Evolutionary conservation across 2,113 vertebrate species (phyloP), one percentile per base, ranked within the genome.

Genomic region (Tichodroma muraria): DNA sequence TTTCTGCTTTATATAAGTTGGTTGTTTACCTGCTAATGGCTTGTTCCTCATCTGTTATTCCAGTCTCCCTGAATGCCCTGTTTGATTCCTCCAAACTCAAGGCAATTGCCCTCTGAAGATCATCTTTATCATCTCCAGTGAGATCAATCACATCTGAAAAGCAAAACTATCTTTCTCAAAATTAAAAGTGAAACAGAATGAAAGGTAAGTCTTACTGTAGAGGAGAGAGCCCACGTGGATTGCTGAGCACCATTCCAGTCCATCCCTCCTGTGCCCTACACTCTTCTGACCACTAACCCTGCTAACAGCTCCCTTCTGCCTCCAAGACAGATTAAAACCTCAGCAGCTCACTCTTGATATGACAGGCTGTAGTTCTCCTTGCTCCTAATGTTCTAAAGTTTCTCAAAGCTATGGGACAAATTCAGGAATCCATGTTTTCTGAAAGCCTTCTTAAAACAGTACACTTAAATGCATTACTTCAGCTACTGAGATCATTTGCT

Each of bases 121-220:
- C 99, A 98, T 99, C 99, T 98, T 99, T 99, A 98, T 99, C 99
- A 94, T 99, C 99, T 79, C 99, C 99, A 83, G 99, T 99, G 97
- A 99, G 98, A 98, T 99, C 99, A 91, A 99, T 99, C 93, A 99
- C 99, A 97, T 99, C 99, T 99, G 98, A 97, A 98, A 97, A 93
- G 93, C 93, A 97, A 98, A 98, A 96, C 88, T 96, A 95, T 95
- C 94, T 97, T 96, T 96, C 95, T 98, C 97, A 98, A 97, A 97
- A 98, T 97, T 94, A 96, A 97, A 97, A 95, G 83, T 93, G 93
- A 97, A 97, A 97, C 94, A 97, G 95, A 96, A 95, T 56, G 85
- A 97, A 97, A 97, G 38, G n/a, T 72, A 96, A 97, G 70, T 92
- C 66, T 92, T 91, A 94, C 53, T 95, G 81, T 77, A 97, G 88